Conservation (phyloP, 2,113 vertebrate genomes). For the Lepisosteus oculatus region DNA sequence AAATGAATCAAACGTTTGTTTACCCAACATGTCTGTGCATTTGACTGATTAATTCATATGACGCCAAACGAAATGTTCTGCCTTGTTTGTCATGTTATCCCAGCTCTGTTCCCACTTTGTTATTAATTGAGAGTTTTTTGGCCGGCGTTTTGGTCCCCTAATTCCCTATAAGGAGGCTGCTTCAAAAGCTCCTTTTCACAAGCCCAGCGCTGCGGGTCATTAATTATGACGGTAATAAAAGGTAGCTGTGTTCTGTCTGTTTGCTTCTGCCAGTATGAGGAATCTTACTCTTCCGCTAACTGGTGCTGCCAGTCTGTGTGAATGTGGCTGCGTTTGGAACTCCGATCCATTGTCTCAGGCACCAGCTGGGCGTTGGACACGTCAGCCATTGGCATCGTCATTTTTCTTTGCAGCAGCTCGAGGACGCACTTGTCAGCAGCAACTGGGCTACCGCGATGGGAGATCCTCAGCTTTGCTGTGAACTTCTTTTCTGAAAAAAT, state of each 20-base stretch:
- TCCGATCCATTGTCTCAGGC: too few species aligned
- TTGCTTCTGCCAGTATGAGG: slow-evolving; percentile 17
- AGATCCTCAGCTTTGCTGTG: too few species aligned
- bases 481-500: too few species aligned
- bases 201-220: slow-evolving; percentile 31
- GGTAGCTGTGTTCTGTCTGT: slow-evolving; percentile 33
- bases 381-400: too few species aligned
- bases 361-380: too few species aligned
- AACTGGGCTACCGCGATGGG: too few species aligned
- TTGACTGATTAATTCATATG: slow-evolving; percentile 72
- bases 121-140: slow-evolving; percentile 32
- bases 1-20: slow-evolving; percentile 61
- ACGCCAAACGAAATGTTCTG: slow-evolving; percentile 75
- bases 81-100: slow-evolving; percentile 66
- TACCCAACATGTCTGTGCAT: slow-evolving; percentile 59
- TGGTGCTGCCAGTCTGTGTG: neutral
- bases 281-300: slow-evolving; percentile 5
- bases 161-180: slow-evolving; percentile 39
- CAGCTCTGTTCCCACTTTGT: slow-evolving; percentile 36
- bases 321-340: too few species aligned
- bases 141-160: slow-evolving; percentile 23
- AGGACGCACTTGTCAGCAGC: too few species aligned
- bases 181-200: slow-evolving; percentile 31
- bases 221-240: slow-evolving; percentile 42
- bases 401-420: too few species aligned